A percentile compares a stretch with the other conserved stretches of the same genome.
Evolutionary conservation across 2,797 vertebrate genomes (phyloP).

Genomic region (Avahi laniger): DNA sequence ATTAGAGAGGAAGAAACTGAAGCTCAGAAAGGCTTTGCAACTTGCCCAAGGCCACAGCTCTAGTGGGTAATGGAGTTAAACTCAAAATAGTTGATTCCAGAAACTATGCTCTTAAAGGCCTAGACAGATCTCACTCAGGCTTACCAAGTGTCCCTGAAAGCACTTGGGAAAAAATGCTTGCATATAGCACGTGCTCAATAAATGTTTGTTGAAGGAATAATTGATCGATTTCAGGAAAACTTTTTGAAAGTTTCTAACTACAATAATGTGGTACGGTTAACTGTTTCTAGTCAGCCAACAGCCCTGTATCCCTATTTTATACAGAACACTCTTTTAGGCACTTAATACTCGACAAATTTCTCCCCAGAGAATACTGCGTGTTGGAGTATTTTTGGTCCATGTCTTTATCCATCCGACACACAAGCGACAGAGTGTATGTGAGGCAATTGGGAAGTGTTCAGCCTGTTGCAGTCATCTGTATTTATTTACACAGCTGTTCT

Average conservation of each 20-base stretch:
- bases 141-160: not conserved
- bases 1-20: not conserved
- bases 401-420: not conserved
- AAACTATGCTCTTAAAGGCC: not conserved
- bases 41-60: not conserved
- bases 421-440: not conserved
- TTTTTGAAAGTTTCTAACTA: slow-evolving; percentile 2
- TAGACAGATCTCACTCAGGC: not conserved
- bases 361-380: not conserved
- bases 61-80: not conserved
- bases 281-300: not conserved
- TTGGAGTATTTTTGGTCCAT: not conserved
- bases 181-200: not conserved
- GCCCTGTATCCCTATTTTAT: not conserved
- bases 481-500: slow-evolving; percentile 81
- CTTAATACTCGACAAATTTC: not conserved
- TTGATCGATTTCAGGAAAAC: not conserved
- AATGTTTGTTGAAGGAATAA: not conserved
- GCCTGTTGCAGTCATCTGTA: slow-evolving; percentile 5
- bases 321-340: not conserved
- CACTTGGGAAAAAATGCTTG: not conserved
- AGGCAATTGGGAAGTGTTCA: not conserved
- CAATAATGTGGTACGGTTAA: not conserved
- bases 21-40: not conserved
- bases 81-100: not conserved